Evolutionary conservation across 2,888 invertebrate genomes (phyloP), one percentile per base, ranked within the genome.

Genomic region (Argyresthia albistria): DNA sequence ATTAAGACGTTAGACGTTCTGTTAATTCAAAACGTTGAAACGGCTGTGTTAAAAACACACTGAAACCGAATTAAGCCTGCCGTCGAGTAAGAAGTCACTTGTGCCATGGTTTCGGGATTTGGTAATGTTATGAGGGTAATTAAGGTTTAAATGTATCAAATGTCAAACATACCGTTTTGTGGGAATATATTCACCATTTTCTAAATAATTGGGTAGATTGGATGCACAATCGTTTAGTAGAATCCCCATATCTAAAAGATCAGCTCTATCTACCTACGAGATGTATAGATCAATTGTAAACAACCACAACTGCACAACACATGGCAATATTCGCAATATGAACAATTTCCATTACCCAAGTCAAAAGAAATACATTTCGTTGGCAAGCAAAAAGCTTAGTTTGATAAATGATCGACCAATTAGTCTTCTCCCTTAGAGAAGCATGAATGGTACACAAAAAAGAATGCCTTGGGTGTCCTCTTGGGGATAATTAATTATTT

Each of bases 1-100:
- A 67, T 67, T 64, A 65, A 64, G 64, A 55, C 60, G 60, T 65
- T 67, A 67, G 58, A 61, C 67, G 62, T 60, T 58, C 55, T 50
- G 59, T 62, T 57, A 60, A 63, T 60, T 58, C 58, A 59, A 63
- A 65, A 60, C 55, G 55, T 60, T 55, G 54, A 61, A 60, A 55
- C 54, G 52, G 57, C 61, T 56, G 55, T 59, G 16, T 43, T 43
- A 14, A 43, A 45, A 45, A 16, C 45, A 39, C 39, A 45, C 45
- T 25, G 11, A 25, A 25, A 25, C 42, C 6, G 6, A 42, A 42
- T 42, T 42, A 42, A 42, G 12, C 42, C 42, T 25, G 25, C 25
- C 25, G 2, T 25, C 25, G 25, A 25, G 25, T 25, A 25, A 25
- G 25, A 25, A 25, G 25, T 25, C 25, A 25, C 25, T 25, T 6